Conservation (phyloP, 2,113 vertebrate species). For the Oreochromis aureus region DNA sequence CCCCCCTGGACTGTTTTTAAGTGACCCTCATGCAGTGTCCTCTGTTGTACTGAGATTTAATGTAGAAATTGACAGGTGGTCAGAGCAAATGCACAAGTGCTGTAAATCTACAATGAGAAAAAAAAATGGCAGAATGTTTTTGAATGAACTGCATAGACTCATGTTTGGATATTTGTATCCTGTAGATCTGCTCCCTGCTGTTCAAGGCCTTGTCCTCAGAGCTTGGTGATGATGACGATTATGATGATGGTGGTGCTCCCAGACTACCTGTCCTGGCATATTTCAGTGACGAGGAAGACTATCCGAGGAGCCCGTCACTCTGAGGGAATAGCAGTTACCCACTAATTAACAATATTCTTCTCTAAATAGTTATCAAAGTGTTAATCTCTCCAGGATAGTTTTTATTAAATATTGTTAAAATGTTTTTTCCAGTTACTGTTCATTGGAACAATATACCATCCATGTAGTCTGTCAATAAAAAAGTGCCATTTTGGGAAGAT, state of each 20-base stretch:
- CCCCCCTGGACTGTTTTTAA: neutral
- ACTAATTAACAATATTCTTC: neutral
- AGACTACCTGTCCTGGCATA: constrained; percentile 67
- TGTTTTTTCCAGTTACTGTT: neutral
- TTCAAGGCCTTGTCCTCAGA: constrained; percentile 78
- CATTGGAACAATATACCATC: neutral
- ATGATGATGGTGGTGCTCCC: neutral
- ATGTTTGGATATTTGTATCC: neutral
- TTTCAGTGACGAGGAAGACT: constrained; percentile 77
- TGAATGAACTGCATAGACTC: neutral
- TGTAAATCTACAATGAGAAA: neutral
- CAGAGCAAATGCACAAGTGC: neutral
- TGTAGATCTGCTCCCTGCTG: constrained; percentile 82
- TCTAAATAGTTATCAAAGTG: neutral
- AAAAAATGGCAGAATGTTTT: neutral
- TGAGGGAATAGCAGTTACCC: neutral
- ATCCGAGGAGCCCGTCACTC: neutral
- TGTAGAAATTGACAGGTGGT: neutral
- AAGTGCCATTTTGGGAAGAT: neutral
- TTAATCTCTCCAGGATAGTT: neutral
- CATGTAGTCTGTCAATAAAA: neutral
- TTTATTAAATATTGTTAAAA: neutral
- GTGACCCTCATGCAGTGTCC: neutral
- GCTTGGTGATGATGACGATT: neutral
- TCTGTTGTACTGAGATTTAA: neutral